Base-by-base conservation (phyloP, 1,140 invertebrate species). In the Elymnias hypermnestra region DNA sequence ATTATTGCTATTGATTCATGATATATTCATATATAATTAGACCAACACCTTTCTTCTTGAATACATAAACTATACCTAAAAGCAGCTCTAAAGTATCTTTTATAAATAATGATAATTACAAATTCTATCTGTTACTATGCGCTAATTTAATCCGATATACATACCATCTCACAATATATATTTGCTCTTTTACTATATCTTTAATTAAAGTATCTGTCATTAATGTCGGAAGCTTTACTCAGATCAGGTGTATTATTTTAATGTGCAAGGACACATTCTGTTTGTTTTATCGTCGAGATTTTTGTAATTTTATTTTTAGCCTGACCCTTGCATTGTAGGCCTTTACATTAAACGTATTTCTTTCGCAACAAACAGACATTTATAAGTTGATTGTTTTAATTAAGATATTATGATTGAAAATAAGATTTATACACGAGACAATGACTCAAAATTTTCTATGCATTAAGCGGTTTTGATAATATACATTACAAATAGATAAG, bases 181-280 rank as follows among this genome's bases (percentile, higher is more conserved):
- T 54, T 54, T 56, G 28, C 23, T 45, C 37, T 43, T 36, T 40
- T 42, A 44, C 51, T 54, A 23, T 56, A 43, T 57, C 64, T 67
- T 64, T 66, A 56, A 57, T 62, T 38, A 29, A 57, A 66, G 59
- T 35, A 57, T 68, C 59, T 55, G 36, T 52, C 50, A 53, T 61
- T 51, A 59, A 58, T 38, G 49, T 55, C 49, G 39, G 17, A 22
- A 44, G 37, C 13, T 33, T 44, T 35, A 23, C 18, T 25, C 10
- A n/a, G 13, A 21, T 36, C 9, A 33, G 10, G 5, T 18, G 2
- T 44, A 23, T 25, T 44, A 1, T 15, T 36, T 1, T 23, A 10
- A 10, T 14, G 14, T 39, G 1, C 9, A 39, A 21, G 21, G 17
- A 12, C 17, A 3, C 6, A 21, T 21, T 21, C 3, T 21, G 3